A percentile compares a stretch with the other conserved stretches of the same genome.
phyloP scores from a whole-genome alignment of 2,888 invertebrate species.

The Peribatodes rhomboidaria region DNA sequence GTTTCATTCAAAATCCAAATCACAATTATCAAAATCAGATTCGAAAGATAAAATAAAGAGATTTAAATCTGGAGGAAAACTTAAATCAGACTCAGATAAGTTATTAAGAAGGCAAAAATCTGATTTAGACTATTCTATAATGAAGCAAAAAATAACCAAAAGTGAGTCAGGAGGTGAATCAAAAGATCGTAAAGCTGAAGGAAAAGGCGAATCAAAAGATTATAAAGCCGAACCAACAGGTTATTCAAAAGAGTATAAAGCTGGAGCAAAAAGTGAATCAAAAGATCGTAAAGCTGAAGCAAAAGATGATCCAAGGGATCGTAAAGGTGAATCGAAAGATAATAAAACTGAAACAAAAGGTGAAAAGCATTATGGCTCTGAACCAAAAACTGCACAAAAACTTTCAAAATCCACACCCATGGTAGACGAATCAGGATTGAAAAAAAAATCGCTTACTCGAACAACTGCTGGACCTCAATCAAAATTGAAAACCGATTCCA shows the following conservation, averaged over 20 bases:
- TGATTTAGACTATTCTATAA: not conserved
- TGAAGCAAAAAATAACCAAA: not conserved
- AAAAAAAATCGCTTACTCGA: not conserved
- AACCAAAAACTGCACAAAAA: not conserved
- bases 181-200: not conserved
- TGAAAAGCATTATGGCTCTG: not conserved
- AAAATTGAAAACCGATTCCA: no score
- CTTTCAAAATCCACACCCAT: not conserved
- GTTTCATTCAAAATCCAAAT: not conserved
- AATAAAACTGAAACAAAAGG: slow-evolving; percentile 16
- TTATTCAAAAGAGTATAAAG: not conserved
- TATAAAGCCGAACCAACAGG: not conserved
- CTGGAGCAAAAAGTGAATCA: not conserved
- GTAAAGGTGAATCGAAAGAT: slow-evolving; percentile 1
- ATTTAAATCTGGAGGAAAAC: slow-evolving; percentile 3
- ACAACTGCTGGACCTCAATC: not conserved
- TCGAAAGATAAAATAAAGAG: not conserved
- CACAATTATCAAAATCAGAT: not conserved
- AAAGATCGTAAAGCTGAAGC: not conserved
- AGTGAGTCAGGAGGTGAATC: not conserved
- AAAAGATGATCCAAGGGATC: not conserved
- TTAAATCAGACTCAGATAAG: not conserved
- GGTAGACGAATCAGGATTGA: not conserved
- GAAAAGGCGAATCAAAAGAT: slow-evolving; percentile 1
- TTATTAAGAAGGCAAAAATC: not conserved